Conservation (phyloP, 2,797 vertebrate species). For the Octomys mimax region DNA sequence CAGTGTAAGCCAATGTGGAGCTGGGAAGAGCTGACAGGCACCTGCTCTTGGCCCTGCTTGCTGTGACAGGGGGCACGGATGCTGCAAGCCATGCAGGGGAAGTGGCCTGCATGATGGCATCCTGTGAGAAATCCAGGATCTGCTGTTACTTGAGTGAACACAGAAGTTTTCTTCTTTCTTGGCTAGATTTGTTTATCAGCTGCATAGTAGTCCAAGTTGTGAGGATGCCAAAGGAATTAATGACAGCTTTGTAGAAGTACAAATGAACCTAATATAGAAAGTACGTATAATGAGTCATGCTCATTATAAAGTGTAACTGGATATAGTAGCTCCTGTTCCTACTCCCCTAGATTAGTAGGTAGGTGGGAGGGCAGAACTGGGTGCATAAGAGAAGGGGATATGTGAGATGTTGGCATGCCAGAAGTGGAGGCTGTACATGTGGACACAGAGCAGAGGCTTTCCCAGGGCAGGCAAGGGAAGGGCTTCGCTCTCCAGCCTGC, state of each 20-base stretch:
- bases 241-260: not conserved
- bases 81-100: not conserved
- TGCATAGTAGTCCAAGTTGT: slow-evolving; percentile 24
- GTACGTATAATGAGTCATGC: not conserved
- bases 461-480: not conserved
- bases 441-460: not conserved
- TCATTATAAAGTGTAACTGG: not conserved
- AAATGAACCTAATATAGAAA: not conserved
- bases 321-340: not conserved
- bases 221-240: not conserved
- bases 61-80: not conserved
- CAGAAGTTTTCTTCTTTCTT: not conserved
- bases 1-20: slow-evolving; percentile 33
- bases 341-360: no score
- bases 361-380: not conserved
- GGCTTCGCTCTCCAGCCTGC: not conserved
- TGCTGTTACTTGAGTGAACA: not conserved
- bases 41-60: not conserved
- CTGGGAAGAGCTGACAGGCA: not conserved
- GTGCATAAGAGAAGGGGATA: not conserved
- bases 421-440: not conserved
- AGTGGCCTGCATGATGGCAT: not conserved
- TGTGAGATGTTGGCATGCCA: no score
- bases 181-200: slow-evolving; percentile 38
- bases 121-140: not conserved